Evolutionary conservation across 1,140 invertebrate genomes (phyloP).

Genomic region (Notospermus geniculatus): DNA sequence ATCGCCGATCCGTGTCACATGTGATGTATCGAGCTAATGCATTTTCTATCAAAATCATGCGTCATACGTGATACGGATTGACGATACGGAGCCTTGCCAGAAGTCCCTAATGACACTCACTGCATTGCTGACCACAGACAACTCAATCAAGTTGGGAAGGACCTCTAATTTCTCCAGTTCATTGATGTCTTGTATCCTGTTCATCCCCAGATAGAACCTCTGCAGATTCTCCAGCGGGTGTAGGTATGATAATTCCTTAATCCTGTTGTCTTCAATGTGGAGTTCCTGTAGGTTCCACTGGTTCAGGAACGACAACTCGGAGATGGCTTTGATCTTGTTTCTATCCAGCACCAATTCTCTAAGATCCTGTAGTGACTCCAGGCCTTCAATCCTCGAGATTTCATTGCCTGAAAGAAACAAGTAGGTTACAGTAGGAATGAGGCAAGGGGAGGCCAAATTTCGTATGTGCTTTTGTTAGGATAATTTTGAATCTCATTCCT

Average conservation of each 20-base stretch:
- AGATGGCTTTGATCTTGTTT: conserved; percentile 52
- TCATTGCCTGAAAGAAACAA: conserved; percentile 52
- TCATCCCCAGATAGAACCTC: conserved; percentile 53
- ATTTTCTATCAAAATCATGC: no score
- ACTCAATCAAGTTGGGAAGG: conserved; percentile 43
- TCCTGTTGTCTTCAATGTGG: conserved; percentile 55
- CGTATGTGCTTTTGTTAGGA: no score
- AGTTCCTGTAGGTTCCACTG: conserved; percentile 54
- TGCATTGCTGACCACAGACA: conserved; percentile 49
- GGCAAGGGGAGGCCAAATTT: no score
- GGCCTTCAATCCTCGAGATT: conserved; percentile 51
- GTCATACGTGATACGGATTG: no score
- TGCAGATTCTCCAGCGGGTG: conserved; percentile 45
- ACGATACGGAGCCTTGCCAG: no score
- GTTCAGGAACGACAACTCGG: conserved; percentile 47
- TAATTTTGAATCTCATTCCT: no score
- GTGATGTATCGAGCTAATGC: no score
- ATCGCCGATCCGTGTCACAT: no score
- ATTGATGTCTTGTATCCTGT: conserved; percentile 50
- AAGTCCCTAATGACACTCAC: conserved; percentile 38
- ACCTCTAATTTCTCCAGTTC: conserved; percentile 49
- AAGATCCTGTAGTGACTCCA: conserved; percentile 51
- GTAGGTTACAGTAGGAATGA: no score
- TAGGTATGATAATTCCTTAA: conserved; percentile 43
- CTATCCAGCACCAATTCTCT: conserved; percentile 55